These are phyloP conservation scores for Atta texana DNA, from an alignment of 1,140 invertebrate species.

Conservation along the genomic window DNA sequence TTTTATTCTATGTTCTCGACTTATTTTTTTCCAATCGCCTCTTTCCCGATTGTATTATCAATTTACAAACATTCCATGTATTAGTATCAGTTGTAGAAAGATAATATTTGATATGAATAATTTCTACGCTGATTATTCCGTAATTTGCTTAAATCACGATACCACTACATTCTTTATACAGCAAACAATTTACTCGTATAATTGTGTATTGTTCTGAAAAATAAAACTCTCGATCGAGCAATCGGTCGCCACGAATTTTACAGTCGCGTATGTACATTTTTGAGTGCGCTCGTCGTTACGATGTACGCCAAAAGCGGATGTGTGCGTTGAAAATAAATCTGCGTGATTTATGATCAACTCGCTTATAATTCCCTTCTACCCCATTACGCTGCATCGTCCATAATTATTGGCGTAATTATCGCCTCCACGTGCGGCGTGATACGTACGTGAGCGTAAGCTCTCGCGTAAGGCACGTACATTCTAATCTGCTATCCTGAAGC, in stretches of 20 bases:
- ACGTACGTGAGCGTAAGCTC: background rate
- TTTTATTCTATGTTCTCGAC: too few relatives aligned
- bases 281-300: constrained; percentile 4
- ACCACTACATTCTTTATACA: background rate
- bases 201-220: constrained; percentile 1
- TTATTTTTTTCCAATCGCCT: too few relatives aligned
- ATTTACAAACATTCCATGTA: too few relatives aligned
- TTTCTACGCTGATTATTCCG: background rate
- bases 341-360: constrained; percentile 24
- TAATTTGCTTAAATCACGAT: constrained; percentile 1
- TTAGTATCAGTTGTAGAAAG: too few relatives aligned
- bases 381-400: background rate
- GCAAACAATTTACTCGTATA: background rate
- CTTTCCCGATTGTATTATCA: too few relatives aligned
- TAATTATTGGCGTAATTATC: constrained; percentile 29
- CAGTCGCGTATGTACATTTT: background rate
- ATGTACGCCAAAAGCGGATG: background rate
- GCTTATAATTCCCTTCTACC: background rate
- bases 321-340: constrained; percentile 38
- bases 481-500: background rate
- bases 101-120: background rate
- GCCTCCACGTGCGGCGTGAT: background rate
- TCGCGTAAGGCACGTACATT: background rate
- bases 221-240: constrained; percentile 24
- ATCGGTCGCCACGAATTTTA: constrained; percentile 32